Base-by-base conservation (phyloP, 64 coral and sea anemone species). In the Pachyseris speciosa region DNA sequence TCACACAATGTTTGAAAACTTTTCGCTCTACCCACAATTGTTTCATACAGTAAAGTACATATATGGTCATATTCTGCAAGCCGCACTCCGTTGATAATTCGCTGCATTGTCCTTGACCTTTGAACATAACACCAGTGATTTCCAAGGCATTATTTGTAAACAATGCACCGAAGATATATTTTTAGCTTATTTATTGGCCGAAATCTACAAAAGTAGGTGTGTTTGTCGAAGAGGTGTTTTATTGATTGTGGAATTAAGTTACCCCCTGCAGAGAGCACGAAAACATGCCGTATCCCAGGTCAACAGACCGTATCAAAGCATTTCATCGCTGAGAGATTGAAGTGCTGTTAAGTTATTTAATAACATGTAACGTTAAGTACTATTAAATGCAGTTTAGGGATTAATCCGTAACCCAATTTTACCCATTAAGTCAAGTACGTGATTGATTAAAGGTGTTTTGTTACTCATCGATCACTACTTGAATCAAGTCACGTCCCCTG, bases 211-310 rank as follows among this genome's bases (percentile, higher is more conserved):
- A 81, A 61, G 34, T 24, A 37, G 77, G 77, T 52, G 52, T 53
- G 31, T 61, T 81, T 31, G 32, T 60, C 55, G 9, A 81, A 39
- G 49, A 60, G 52, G 77, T 61, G 22, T 81, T 60, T 61, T 57
- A 80, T 80, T 80, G 37, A 26, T 38, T 58, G 72, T 50, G 41
- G 41, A 75, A 31, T 77, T 19, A 77, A 16, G 74, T 28, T 27
- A 50, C 44, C 74, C 44, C 74, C 74, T 27, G 29, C 3, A 36
- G 0, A 70, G 67, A 39, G 29, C 15, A 70, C 5, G 34, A 33
- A 70, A 6, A 17, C 39, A 39, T 38, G 13, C 32, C 33, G 36
- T 39, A 22, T 5, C 17, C 31, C 2, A 7, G 33, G 6, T 39
- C 3, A 39, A 34, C 36, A 17, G 67, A 70, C 67, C 67, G 64